Evolutionary conservation across 2,113 vertebrate genomes (phyloP), one percentile per base, ranked within the genome.

Genomic region (Athene noctua): DNA sequence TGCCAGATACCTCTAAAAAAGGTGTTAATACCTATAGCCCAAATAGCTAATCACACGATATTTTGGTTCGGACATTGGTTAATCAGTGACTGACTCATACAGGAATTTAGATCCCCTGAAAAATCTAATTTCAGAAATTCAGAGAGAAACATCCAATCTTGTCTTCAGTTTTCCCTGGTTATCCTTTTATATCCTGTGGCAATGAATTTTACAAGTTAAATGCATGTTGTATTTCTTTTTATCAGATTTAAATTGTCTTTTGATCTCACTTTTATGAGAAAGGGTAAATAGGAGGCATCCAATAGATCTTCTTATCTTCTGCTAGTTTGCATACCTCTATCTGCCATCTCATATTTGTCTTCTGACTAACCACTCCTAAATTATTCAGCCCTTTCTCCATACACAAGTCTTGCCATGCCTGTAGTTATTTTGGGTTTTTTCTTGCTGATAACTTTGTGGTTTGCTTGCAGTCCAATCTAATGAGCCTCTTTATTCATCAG

Each of bases 241-340:
- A 90, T 92, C 70, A 77, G 80, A 90, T 91, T 82, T 79, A 52
- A 91, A 79, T 81, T 81, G 52, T 52, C 91, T 93, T 94, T 96
- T 96, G 87, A 91, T 95, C 93, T 95, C 46, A 68, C n/a, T 68
- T 72, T n/a, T 82, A 61, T 38, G 90, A 87, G 77, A 72, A 94
- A 75, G 83, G 55, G 67, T 86, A 86, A 94, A 78, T n/a, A 88
- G 47, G 51, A 95, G 73, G 66, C 94, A 90, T 96, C 89, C 87
- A 94, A 34, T 34, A 87, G 61, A 55, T 52, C 73, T 92, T 71
- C 72, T 80, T 63, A 83, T 95, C 89, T 92, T 91, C 74, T 3
- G 6, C 77, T 89, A 17, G 13, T 92, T 89, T 96, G 77, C 95
- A 75, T 96, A 79, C 70, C 52, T 84, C 38, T 86, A 25, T 90